Base-by-base conservation (phyloP, 1,140 invertebrate genomes). In the Ruditapes philippinarum region DNA sequence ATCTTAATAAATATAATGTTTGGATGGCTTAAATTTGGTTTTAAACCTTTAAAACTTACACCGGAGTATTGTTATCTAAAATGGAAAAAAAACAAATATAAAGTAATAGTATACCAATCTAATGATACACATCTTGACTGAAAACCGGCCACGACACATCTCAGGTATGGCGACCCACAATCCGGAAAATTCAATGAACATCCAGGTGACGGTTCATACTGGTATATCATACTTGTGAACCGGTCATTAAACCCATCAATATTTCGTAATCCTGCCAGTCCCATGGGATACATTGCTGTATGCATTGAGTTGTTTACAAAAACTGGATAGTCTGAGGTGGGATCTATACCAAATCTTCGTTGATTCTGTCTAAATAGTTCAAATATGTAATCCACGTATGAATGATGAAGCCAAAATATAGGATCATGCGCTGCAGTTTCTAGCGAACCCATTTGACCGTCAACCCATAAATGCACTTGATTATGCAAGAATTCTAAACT, bases 391-490 rank as follows among this genome's bases (percentile, higher is more conserved):
- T 96, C 95, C 28, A 96, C 91, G 86, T 94, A 95, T n/a, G 92
- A 85, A 89, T 96, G 96, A 87, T 96, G 95, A 88, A 96, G 76
- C 91, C 94, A 96, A 89, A 96, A 95, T 42, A 95, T 90, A 0
- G 94, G 93, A 90, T 96, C 96, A 60, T 94, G 95, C 62, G 95
- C 85, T 2, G 95, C 92, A 0, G 94, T 95, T 28, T 93, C 89
- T 31, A 95, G 65, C 40, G 87, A 80, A 12, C 81, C 91, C 93
- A 95, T 95, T 65, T 92, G 84, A 3, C 95, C 95, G 36, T 95
- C 95, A 36, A 94, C 76, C 68, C 87, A 95, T 17, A 92, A 57
- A 88, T 95, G 95, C n/a, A 91, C 80, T 11, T 89, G 84, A 33
- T 92, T 93, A 54, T 95, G 95, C 25, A 93, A 78, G 36, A 92